Percentiles rank a stretch among this genome's conserved stretches.
These are phyloP conservation scores for Oeneis ivallda DNA, from an alignment of 2,888 invertebrate species.

Conservation along the genomic window DNA sequence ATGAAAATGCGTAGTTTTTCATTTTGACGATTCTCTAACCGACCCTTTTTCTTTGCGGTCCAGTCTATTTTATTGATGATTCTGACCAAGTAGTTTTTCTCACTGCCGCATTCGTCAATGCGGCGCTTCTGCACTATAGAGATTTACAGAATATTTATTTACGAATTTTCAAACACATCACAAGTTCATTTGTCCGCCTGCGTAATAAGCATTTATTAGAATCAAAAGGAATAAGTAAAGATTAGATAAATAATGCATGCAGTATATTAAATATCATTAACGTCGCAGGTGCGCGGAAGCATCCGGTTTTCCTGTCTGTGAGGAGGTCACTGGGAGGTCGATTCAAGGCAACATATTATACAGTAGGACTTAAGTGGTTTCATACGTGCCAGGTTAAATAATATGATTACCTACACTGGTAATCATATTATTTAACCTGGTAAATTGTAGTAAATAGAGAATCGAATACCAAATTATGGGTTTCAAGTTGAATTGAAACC, in stretches of 20 bases:
- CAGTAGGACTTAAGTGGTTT: conserved; percentile 17
- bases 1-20: too few species aligned
- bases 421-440: too few species aligned
- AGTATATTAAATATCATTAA: conserved; percentile 28
- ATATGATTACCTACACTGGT: conserved; percentile 3
- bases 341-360: conserved; percentile 31
- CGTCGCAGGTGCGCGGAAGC: conserved; percentile 46
- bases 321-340: conserved; percentile 45
- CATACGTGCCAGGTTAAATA: conserved; percentile 17
- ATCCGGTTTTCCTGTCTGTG: conserved; percentile 46
- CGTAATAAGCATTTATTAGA: neutral
- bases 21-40: too few species aligned
- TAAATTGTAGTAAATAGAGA: neutral
- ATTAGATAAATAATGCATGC: conserved; percentile 28
- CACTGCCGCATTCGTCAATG: too few species aligned
- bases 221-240: conserved; percentile 16
- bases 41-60: too few species aligned
- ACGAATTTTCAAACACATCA: too few species aligned
- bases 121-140: too few species aligned
- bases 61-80: too few species aligned
- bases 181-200: too few species aligned
- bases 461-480: neutral
- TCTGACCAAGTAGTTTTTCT: too few species aligned
- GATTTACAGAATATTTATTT: too few species aligned
- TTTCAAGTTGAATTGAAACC: neutral